A percentile compares a stretch with the other conserved stretches of the same genome.
Evolutionary conservation across 2,888 invertebrate genomes (phyloP).

Genomic region (Tachystola acroxantha): DNA sequence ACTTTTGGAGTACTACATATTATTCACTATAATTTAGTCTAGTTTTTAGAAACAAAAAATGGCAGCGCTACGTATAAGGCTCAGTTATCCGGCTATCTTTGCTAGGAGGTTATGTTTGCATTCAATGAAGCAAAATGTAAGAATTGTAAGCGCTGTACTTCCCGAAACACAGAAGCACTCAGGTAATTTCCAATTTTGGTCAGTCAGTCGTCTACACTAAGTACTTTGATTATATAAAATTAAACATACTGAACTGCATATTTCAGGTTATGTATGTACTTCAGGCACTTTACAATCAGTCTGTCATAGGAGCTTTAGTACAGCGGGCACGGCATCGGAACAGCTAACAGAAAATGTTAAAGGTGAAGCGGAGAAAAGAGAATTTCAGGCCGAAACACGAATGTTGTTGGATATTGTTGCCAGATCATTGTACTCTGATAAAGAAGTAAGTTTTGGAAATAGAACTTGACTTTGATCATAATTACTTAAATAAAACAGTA

Average conservation of each 20-base stretch:
- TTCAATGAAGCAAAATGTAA: constrained; percentile 29
- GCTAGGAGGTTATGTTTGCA: constrained; percentile 46
- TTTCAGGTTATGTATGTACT: not conserved
- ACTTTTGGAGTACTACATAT: too few relatives aligned
- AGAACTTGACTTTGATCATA: too few relatives aligned
- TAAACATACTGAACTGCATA: too few relatives aligned
- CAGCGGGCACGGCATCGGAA: constrained; percentile 33
- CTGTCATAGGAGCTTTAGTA: constrained; percentile 27
- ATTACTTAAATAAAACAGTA: too few relatives aligned
- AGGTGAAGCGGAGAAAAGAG: constrained; percentile 85
- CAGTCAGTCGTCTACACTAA: too few relatives aligned
- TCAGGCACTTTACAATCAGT: not conserved
- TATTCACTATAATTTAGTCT: too few relatives aligned
- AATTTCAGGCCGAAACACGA: constrained; percentile 97
- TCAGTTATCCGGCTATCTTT: constrained; percentile 33
- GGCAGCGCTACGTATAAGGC: constrained; percentile 50
- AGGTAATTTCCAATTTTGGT: not conserved
- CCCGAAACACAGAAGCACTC: not conserved
- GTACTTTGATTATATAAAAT: too few relatives aligned
- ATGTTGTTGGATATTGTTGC: constrained; percentile 98
- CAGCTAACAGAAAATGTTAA: constrained; percentile 59
- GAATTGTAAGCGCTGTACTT: constrained; percentile 20
- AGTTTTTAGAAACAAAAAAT: too few relatives aligned
- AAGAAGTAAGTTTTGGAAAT: constrained; percentile 86
- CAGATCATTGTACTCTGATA: constrained; percentile 97